A percentile compares a stretch with the other conserved stretches of the same genome.
These are phyloP conservation scores for Venturia canescens DNA, from an alignment of 1,140 invertebrate genomes.

Conservation along the genomic window DNA sequence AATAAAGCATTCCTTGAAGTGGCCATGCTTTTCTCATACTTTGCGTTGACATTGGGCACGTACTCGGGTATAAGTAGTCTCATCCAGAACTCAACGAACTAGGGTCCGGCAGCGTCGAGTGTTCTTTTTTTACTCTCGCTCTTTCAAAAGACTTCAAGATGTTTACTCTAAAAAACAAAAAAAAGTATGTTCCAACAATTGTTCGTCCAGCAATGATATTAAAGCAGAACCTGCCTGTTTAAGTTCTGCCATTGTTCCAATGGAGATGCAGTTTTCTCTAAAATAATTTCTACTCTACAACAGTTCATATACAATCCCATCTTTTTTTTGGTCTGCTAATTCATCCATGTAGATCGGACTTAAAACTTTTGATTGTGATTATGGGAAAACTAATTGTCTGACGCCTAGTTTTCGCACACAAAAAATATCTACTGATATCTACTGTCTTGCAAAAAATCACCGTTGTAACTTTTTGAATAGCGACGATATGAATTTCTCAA, in stretches of 20 bases:
- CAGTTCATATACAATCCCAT: no score
- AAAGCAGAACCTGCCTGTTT: no score
- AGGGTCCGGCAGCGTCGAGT: slow-evolving; percentile 33
- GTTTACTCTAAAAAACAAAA: slow-evolving; percentile 28
- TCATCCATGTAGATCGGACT: neutral
- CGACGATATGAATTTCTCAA: no score
- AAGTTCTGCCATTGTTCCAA: neutral
- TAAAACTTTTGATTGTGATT: no score
- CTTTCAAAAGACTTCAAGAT: slow-evolving; percentile 40
- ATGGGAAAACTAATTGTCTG: no score
- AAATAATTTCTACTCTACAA: no score
- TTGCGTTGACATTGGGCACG: slow-evolving; percentile 13
- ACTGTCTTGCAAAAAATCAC: no score
- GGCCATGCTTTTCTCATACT: slow-evolving; percentile 5
- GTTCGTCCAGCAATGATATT: no score
- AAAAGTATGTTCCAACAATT: neutral
- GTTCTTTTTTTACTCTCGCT: slow-evolving; percentile 33
- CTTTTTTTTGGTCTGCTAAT: neutral
- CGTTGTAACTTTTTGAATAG: no score
- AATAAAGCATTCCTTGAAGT: slow-evolving; percentile 9
- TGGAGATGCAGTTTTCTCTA: neutral
- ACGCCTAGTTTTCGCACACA: no score
- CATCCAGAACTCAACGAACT: slow-evolving; percentile 2
- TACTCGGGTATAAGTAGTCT: slow-evolving; percentile 29
- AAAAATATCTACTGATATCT: no score